Evolutionary conservation across 2,888 invertebrate genomes (phyloP).

Genomic region (Epistrophella euchroma): DNA sequence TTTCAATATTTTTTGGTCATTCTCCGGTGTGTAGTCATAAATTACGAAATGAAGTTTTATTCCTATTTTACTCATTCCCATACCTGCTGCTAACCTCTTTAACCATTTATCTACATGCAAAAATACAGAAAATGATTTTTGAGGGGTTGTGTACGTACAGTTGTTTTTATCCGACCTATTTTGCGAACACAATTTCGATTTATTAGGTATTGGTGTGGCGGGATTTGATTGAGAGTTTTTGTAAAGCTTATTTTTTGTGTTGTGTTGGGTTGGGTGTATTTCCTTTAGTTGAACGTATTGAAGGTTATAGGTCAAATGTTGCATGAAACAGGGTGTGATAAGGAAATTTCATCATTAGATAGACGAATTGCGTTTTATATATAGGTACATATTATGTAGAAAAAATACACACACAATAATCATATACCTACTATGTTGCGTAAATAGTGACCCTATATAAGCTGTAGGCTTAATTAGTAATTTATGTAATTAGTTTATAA

Average conservation of each 20-base stretch:
- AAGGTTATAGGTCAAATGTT: constrained; percentile 68
- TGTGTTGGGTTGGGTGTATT: not conserved
- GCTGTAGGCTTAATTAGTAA: not conserved
- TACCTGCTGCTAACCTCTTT: constrained; percentile 11
- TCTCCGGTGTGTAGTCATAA: constrained; percentile 71
- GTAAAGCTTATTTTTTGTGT: constrained; percentile 53
- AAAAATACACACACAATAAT: not conserved
- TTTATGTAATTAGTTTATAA: not conserved
- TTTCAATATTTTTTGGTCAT: constrained; percentile 75
- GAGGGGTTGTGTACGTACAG: constrained; percentile 24
- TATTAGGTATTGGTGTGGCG: constrained; percentile 60
- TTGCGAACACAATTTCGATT: constrained; percentile 72
- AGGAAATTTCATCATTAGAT: constrained; percentile 61
- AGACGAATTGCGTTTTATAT: constrained; percentile 50
- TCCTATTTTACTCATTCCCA: constrained; percentile 50
- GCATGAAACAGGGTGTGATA: constrained; percentile 15
- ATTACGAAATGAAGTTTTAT: constrained; percentile 71
- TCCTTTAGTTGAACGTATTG: constrained; percentile 34
- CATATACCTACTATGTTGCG: not conserved
- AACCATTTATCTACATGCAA: constrained; percentile 27
- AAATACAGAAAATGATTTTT: constrained; percentile 23
- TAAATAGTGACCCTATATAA: not conserved
- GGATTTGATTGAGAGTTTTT: constrained; percentile 70
- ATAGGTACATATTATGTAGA: not conserved
- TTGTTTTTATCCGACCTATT: constrained; percentile 62